Base-by-base conservation (phyloP, 1,140 invertebrate genomes). In the Caligus rogercresseyi region DNA sequence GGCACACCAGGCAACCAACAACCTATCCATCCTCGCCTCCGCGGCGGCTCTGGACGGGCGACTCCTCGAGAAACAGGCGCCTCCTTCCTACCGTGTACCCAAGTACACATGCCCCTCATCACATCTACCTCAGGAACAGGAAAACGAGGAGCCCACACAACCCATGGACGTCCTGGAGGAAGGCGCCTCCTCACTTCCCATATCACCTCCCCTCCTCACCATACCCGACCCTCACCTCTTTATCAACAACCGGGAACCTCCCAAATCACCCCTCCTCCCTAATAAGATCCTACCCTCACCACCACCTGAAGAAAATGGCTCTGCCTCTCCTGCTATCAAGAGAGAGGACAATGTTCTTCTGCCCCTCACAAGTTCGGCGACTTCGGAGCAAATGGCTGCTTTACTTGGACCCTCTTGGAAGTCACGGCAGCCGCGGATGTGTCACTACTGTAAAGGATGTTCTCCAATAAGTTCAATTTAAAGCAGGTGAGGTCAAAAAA, bases 341-440 rank as follows among this genome's bases (percentile, higher is more conserved):
- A 25, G 20, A 4, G 54, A 56, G 15, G 54, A 56, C 2, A n/a
- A 20, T 1, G 19, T 20, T 18, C 54, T 25, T 13, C 15, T 56
- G 54, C 54, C 54, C 19, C n/a, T 56, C 15, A 3, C 54, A 3
- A 25, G 19, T n/a, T 56, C 54, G n/a, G 24, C 54, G n/a, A 56
- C 54, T 20, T 25, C 60, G 15, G 60, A 62, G 24, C 60, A 62
- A 43, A 62, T 62, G 60, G 60, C 60, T 18, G 60, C 60, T 18
- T 23, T 62, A 1, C 60, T 62, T n/a, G 60, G 43, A n/a, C 60
- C 60, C 2, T 53, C 43, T 54, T 69, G 68, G 68, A 68, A 81
- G 74, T 81, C 79, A 71, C 75, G 81, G 74, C 79, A 81, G 73
- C 80, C 80, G 70, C 74, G 79, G 69, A 79, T 80, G 67, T 84